Percentiles rank a stretch among this genome's conserved stretches.
Conservation (phyloP, 1,140 invertebrate species). For the Drosophila triauraria region DNA sequence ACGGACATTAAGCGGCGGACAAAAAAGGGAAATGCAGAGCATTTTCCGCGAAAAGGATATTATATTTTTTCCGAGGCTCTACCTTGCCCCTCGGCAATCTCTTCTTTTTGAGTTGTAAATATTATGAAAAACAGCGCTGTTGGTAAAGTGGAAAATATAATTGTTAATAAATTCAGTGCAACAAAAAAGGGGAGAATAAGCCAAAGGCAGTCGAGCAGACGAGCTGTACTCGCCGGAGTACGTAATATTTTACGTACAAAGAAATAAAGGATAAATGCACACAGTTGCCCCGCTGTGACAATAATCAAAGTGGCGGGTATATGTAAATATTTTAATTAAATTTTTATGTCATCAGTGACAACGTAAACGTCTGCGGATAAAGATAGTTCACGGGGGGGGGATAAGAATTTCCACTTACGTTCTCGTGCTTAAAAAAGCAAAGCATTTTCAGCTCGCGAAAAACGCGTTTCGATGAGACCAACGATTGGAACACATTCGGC, state of each 20-base stretch:
- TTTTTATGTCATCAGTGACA: constrained; percentile 58
- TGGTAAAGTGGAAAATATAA: constrained; percentile 56
- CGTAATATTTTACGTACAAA: constrained; percentile 52
- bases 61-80: constrained; percentile 8
- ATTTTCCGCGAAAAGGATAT: constrained; percentile 19
- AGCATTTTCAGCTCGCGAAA: constrained; percentile 99
- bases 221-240: constrained; percentile 39
- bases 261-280: constrained; percentile 32
- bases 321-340: constrained; percentile 68
- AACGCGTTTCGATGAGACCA: constrained; percentile 98
- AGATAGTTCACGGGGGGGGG: constrained; percentile 3
- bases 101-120: constrained; percentile 51
- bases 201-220: constrained; percentile 21
- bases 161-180: constrained; percentile 61
- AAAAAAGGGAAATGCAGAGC: constrained; percentile 11
- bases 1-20: constrained; percentile 10
- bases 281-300: constrained; percentile 9
- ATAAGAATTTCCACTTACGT: constrained; percentile 88
- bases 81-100: neutral
- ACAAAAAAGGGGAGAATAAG: constrained; percentile 14
- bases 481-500: constrained; percentile 99
- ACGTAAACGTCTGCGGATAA: constrained; percentile 23
- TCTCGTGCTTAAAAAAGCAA: constrained; percentile 99
- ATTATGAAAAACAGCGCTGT: constrained; percentile 38
- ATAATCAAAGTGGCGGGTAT: constrained; percentile 40